Percentiles rank a stretch among this genome's conserved stretches.
phyloP scores from a whole-genome alignment of 2,113 vertebrate species.

The Cebus imitator region DNA sequence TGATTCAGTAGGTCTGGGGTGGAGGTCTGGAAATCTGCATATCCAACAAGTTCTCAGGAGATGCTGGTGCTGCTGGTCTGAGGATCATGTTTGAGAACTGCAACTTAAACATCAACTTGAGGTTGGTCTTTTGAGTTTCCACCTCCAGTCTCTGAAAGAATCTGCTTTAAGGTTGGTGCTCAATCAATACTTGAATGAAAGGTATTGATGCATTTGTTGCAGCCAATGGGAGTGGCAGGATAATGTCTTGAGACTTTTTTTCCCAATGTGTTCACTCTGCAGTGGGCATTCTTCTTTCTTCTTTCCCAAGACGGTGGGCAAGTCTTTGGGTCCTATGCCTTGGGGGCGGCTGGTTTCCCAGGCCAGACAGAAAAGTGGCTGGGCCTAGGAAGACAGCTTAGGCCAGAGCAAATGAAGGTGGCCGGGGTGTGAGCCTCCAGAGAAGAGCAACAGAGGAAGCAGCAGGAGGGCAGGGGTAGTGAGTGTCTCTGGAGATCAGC shows the following conservation, averaged over 20 bases:
- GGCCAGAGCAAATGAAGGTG: too few relatives aligned
- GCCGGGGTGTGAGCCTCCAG: fast-evolving
- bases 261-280: background rate
- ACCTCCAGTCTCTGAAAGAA: background rate
- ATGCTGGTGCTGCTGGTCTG: background rate
- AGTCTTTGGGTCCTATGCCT: background rate
- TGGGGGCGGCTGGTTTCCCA: background rate
- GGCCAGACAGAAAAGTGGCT: background rate
- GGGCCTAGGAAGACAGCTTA: background rate
- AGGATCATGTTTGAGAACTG: too few relatives aligned
- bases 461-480: background rate
- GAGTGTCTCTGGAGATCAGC: background rate
- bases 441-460: background rate
- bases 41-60: background rate
- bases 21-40: background rate
- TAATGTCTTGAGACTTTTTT: fast-evolving
- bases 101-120: background rate
- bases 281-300: background rate
- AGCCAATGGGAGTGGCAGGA: background rate
- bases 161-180: background rate
- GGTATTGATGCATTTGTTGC: background rate
- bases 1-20: background rate
- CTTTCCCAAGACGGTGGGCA: background rate
- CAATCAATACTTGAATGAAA: background rate
- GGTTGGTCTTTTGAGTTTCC: background rate